Evolutionary conservation across 1,140 invertebrate species (phyloP).

Genomic region (Drosophila santomea): DNA sequence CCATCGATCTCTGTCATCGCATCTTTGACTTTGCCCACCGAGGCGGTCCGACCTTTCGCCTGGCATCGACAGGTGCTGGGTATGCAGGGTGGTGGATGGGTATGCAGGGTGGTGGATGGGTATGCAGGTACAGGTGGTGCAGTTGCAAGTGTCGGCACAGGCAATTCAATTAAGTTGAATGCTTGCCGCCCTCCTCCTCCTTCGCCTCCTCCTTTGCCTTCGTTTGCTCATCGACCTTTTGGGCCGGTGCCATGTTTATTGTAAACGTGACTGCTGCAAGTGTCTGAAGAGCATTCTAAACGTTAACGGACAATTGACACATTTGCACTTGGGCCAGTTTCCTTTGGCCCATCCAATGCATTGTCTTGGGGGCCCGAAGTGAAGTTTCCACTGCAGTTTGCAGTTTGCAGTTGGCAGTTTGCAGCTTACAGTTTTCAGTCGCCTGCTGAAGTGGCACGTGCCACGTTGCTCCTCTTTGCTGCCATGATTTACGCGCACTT

Average conservation of each 20-base stretch:
- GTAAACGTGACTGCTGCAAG: conserved; percentile 67
- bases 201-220: no score
- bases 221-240: conserved; percentile 10
- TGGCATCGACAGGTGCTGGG: conserved; percentile 34
- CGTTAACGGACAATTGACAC: conserved; percentile 77
- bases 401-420: conserved; percentile 39
- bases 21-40: conserved; percentile 26
- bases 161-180: conserved; percentile 76
- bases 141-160: conserved; percentile 28
- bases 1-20: conserved; percentile 69
- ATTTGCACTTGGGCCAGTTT: conserved; percentile 75
- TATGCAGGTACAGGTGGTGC: not conserved
- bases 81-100: not conserved
- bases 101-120: not conserved
- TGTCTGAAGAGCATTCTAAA: conserved; percentile 64
- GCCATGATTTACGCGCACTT: conserved; percentile 70
- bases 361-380: conserved; percentile 44
- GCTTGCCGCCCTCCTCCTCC: conserved; percentile 29
- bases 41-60: conserved; percentile 44
- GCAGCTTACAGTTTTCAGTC: conserved; percentile 36
- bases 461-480: conserved; percentile 26
- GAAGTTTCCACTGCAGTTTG: conserved; percentile 21
- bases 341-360: conserved; percentile 21
- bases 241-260: conserved; percentile 57
- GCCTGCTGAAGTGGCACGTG: conserved; percentile 25